These are phyloP conservation scores for Zaprionus obscuricornis DNA, from an alignment of 2,888 invertebrate species.

Conservation along the genomic window DNA sequence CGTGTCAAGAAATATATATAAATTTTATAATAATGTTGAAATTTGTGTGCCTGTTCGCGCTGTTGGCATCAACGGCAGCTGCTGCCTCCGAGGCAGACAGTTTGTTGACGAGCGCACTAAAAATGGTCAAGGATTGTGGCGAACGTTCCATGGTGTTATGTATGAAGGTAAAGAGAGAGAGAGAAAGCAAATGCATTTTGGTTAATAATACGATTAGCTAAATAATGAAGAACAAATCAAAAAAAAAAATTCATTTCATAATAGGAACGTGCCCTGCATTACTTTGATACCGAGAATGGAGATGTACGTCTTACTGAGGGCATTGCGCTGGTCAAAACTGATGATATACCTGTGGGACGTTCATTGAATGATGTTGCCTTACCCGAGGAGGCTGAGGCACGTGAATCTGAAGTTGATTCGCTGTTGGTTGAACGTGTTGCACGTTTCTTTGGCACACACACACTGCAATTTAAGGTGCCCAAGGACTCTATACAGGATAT, in stretches of 20 bases:
- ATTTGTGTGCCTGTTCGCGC: slow-evolving; percentile 83
- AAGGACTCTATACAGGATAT: slow-evolving; percentile 89
- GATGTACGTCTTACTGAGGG: slow-evolving; percentile 87
- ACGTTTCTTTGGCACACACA: slow-evolving; percentile 90
- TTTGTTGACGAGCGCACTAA: slow-evolving; percentile 86
- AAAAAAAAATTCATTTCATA: slow-evolving; percentile 5
- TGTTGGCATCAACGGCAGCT: slow-evolving; percentile 84
- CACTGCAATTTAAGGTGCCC: slow-evolving; percentile 92
- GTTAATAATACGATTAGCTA: slow-evolving; percentile 14
- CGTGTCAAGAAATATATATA: slow-evolving; percentile 14
- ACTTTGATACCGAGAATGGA: slow-evolving; percentile 87
- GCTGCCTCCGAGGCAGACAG: slow-evolving; percentile 84
- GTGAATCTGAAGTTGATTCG: slow-evolving; percentile 89
- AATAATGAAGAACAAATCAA: slow-evolving; percentile 3
- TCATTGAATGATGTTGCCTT: slow-evolving; percentile 87
- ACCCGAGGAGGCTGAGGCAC: slow-evolving; percentile 89
- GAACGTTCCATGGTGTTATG: slow-evolving; percentile 88
- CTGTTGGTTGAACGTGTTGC: slow-evolving; percentile 90
- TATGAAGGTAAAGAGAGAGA: slow-evolving; percentile 88
- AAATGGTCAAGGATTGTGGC: slow-evolving; percentile 89
- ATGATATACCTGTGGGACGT: slow-evolving; percentile 85
- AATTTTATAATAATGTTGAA: slow-evolving; percentile 83
- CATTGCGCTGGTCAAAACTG: slow-evolving; percentile 85
- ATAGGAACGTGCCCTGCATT: slow-evolving; percentile 89
- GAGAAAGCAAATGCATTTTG: too few relatives aligned